phyloP scores from a whole-genome alignment of 1,140 invertebrate genomes.

The Brachystomella parvula region DNA sequence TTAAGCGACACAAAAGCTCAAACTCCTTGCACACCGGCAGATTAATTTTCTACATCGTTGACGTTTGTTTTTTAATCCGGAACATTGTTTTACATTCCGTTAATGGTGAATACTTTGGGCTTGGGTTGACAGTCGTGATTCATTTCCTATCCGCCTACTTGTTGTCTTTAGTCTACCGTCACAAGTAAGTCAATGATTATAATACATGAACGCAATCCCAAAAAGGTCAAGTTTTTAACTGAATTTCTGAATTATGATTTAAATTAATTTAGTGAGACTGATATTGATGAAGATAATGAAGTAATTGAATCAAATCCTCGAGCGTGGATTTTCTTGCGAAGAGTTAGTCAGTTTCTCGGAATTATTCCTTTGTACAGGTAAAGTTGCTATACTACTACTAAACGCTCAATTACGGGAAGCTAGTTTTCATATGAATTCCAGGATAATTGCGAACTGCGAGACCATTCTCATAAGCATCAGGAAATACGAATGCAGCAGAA shows the following conservation, averaged over 20 bases:
- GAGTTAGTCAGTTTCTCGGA: neutral
- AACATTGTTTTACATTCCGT: neutral
- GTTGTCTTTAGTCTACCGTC: neutral
- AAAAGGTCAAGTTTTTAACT: neutral
- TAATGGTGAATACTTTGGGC: neutral
- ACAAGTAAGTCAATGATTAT: neutral
- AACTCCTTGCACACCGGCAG: neutral
- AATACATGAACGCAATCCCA: neutral
- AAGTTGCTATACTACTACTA: too few species aligned
- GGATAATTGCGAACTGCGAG: slow-evolving; percentile 9
- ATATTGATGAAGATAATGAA: neutral
- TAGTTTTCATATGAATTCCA: too few species aligned
- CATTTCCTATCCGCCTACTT: neutral
- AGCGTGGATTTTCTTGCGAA: neutral
- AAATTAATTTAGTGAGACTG: neutral
- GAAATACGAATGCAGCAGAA: neutral
- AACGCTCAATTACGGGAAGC: too few species aligned
- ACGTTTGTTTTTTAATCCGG: neutral
- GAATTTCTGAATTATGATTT: neutral
- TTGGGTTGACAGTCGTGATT: neutral
- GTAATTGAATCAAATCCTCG: neutral
- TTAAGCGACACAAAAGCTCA: neutral
- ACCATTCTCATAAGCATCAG: neutral
- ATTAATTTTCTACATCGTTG: slow-evolving; percentile 1
- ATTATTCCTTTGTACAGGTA: slow-evolving; percentile 8